Conservation (phyloP, 2,797 vertebrate species). For the Lutjanus campechanus region DNA sequence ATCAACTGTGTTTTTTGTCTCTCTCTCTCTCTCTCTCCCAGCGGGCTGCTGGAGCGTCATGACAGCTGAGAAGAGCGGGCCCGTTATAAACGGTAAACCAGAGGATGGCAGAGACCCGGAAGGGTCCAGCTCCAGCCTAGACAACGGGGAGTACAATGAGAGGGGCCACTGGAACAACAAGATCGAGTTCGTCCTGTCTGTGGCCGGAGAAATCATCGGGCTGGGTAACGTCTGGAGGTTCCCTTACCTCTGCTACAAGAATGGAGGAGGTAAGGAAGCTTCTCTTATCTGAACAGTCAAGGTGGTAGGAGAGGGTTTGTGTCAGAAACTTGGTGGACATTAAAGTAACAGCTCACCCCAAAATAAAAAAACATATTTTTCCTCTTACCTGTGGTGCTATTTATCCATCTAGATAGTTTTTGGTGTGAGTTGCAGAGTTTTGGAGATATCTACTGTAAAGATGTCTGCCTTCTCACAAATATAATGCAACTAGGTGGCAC, state of each 20-base stretch:
- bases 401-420: no score
- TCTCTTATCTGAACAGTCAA: constrained; percentile 76
- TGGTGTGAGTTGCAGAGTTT: no score
- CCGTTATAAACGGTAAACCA: constrained; percentile 95
- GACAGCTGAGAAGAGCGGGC: constrained; percentile 97
- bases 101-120: constrained; percentile 92
- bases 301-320: neutral
- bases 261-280: constrained; percentile 95
- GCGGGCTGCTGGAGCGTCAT: constrained; percentile 91
- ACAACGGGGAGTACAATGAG: constrained; percentile 91
- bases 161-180: constrained; percentile 99
- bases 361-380: no score
- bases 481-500: no score
- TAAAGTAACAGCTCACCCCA: neutral
- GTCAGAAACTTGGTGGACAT: neutral
- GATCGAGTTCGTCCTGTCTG: constrained; percentile 97
- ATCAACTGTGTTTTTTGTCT: constrained; percentile 9
- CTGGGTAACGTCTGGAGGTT: constrained; percentile 99
- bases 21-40: constrained; percentile 40
- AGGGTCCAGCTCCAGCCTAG: constrained; percentile 88
- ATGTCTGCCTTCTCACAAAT: no score
- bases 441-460: no score
- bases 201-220: constrained; percentile 99
- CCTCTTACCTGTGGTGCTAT: no score
- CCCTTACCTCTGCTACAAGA: constrained; percentile 99